Base-by-base conservation (phyloP, 2,797 vertebrate species). In the Chlorospingus semifuscus region DNA sequence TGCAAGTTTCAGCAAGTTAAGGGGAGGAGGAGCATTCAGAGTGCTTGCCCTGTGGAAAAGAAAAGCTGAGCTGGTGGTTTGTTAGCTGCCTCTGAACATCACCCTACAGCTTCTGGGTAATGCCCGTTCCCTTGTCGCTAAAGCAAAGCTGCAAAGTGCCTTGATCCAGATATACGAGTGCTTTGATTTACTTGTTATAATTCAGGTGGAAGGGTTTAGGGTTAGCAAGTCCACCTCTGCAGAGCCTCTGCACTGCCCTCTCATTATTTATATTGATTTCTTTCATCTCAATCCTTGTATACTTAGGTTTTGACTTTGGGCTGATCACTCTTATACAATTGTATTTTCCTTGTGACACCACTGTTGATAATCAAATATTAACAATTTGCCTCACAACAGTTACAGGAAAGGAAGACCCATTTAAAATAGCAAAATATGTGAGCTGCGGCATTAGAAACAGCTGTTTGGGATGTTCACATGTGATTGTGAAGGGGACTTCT, bases 1-100 rank as follows among this genome's bases (percentile, higher is more conserved):
- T 91, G 89, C 76, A 93, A 89, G 91, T 90, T 95, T 94, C 90
- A 92, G 89, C 91, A 94, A 91, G 90, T 95, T 84, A 80, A 93
- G 87, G 80, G 72, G 47, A 93, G 84, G 91, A 86, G 75, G 56
- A 89, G 84, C 71, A 61, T 82, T 89, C 72, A 78, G 66, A 83
- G 39, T 60, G 55, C 64, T 89, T 77, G 94, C 81, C 91, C 91
- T 69, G 70, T 86, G 82, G 86, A 77, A 66, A 91, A 74, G 72
- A 77, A 95, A 71, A 88, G 82, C 66, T 86, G 52, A 95, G 95
- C 72, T 93, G 93, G 90, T 92, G 72, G 91, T 83, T 86, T 89
- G 76, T 47, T 94, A 81, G 79, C 82, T 1, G 49, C 53, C 22
- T 79, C 60, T 60, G 36, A 78, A 95, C 69, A 96, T 90, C 49